Evolutionary conservation across 1,140 invertebrate species (phyloP), one percentile per base, ranked within the genome.

Genomic region (Augochlora pura): DNA sequence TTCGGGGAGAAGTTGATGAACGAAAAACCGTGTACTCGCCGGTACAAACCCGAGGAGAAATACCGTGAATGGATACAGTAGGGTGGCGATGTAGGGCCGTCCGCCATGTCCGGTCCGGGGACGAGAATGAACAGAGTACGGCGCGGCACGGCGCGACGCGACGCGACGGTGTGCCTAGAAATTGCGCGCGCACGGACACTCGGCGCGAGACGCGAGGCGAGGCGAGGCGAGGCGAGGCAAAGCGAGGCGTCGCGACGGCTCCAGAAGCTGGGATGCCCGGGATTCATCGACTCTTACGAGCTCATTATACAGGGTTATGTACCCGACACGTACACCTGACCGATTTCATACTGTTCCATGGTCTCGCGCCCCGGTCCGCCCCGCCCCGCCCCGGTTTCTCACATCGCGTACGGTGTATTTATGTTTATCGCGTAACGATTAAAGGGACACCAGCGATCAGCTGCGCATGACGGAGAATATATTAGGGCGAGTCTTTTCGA

Each of bases 251-350:
- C 32, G 32, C 32, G 49, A 27, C 63, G 39, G 67, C 62, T 81
- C 67, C 73, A 49, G 67, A 49, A 25, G 62, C 73, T 72, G 77
- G 54, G 54, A 32, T 73, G 38, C 67, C 79, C 42, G 21, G 79
- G 79, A 77, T 77, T 69, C 74, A 62, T 81, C 79, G 63, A 77
- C 46, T 64, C 60, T 80, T 77, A 71, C 75, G 67, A 77, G 63
- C 75, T 38, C 69, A 54, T 60, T 81, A 71, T 72, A 78, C 46
- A 71, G 60, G 12, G 63, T 72, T 71, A 52, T 72, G 49, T 60
- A 46, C 63, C 27, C 21, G 63, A 46, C 38, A 27, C 39, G 46
- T 62, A 71, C 73, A 67, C 64, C 63, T 42, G 14, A 75, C 49
- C 67, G 63, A 67, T 59, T 75, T 75, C 49, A 16, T 59, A 75